Conservation (phyloP, 2,888 invertebrate species). For the Tetragnatha montana region DNA sequence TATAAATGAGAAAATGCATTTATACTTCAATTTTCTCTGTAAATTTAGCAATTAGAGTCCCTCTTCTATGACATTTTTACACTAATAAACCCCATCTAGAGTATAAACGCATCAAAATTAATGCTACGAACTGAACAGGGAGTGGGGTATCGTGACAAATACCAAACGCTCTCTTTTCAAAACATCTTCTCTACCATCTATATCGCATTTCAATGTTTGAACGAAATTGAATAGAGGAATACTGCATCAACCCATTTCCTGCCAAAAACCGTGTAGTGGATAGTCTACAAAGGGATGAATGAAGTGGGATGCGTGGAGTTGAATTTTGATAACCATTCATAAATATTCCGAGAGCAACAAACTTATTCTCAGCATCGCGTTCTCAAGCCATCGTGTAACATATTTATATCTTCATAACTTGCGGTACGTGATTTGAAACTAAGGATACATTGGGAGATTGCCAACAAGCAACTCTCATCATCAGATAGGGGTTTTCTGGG, state of each 20-base stretch:
- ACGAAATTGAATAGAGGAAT: neutral
- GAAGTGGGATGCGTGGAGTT: neutral
- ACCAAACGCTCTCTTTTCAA: too few species aligned
- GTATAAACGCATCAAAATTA: too few species aligned
- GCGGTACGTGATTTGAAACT: conserved; percentile 42
- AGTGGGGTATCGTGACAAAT: too few species aligned
- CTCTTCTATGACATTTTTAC: too few species aligned
- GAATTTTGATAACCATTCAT: neutral
- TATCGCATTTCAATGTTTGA: too few species aligned
- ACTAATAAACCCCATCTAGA: too few species aligned
- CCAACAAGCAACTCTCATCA: conserved; percentile 44
- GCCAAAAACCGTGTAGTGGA: neutral
- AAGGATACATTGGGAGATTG: conserved; percentile 44
- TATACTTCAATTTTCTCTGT: too few species aligned
- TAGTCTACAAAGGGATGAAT: neutral
- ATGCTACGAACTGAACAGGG: too few species aligned
- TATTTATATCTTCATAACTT: conserved; percentile 50
- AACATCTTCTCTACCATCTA: too few species aligned
- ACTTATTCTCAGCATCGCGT: neutral
- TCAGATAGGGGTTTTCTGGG: conserved; percentile 38
- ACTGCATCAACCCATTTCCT: neutral
- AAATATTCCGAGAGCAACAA: neutral
- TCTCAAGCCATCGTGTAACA: neutral
- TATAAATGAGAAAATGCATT: too few species aligned
- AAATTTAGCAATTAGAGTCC: too few species aligned